Base-by-base conservation (phyloP, 2,797 vertebrate species). In the Pseudomugil gertrudae region DNA sequence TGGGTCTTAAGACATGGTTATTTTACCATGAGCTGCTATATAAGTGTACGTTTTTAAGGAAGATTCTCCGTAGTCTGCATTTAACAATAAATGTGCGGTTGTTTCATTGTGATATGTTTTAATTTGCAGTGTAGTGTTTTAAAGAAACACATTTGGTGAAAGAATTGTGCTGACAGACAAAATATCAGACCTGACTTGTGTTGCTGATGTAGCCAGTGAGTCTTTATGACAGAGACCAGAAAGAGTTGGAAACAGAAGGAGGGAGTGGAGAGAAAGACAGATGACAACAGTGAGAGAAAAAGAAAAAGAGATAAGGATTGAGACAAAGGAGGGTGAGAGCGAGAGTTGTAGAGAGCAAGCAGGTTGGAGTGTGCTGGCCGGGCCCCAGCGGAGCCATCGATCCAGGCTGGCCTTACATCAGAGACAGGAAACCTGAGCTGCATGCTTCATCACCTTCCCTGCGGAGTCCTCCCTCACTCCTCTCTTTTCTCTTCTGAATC, bases 341-440 rank as follows among this genome's bases (percentile, higher is more conserved):
- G 60, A 82, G 87, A 83, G 78, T 80, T 84, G 85, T 71, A 57
- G 70, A 76, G 83, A 81, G 84, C 71, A 32, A 82, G 76, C 78
- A 84, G 83, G 87, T 79, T 83, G 84, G 80, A 84, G 89, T 88
- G 82, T 86, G 86, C 87, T 85, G 85, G 84, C 87, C 70, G 48
- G 84, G 86, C 87, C 92, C 90, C 90, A 90, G 88, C 15, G 85
- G 89, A 90, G 85, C 86, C 89, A 93, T 93, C 89, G 92, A 94
- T 94, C 89, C 87, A 89, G 80, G 81, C 83, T 89, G 87, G 90
- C 87, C 89, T 92, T 92, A 90, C 91, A 92, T 92, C 92, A 92
- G 86, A 92, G 89, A 92, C 87, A 91, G 90, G 92, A 92, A 93
- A 94, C 90, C 85, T 84, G 89, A 93, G 90, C 87, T 84, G 83